phyloP scores from a whole-genome alignment of 2,113 vertebrate genomes.

The Oncorhynchus tshawytscha region DNA sequence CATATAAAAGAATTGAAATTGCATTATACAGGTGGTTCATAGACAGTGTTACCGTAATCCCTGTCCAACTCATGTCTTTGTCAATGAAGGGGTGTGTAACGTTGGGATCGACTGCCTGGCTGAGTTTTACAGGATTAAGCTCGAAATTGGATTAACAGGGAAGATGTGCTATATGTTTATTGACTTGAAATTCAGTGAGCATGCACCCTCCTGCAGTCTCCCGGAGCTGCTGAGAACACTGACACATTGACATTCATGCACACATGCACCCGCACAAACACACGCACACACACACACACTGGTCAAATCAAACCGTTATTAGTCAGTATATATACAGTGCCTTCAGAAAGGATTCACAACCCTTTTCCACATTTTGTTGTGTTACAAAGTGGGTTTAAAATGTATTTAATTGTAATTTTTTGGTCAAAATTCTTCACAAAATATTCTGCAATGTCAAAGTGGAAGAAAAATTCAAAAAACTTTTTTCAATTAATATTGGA shows the following conservation, averaged over 20 bases:
- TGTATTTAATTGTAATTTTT: no score
- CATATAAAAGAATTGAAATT: no score
- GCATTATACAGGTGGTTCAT: no score
- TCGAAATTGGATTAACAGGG: constrained; percentile 32
- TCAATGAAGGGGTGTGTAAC: neutral
- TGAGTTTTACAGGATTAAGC: constrained; percentile 19
- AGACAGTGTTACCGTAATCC: no score
- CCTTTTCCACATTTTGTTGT: no score
- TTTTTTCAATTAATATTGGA: no score
- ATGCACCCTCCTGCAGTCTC: neutral
- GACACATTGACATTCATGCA: neutral
- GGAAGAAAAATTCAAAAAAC: no score
- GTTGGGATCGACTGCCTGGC: neutral
- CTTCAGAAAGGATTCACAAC: no score
- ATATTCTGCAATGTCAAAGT: no score
- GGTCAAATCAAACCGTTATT: neutral
- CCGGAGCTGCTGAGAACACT: neutral
- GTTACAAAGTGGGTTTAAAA: no score
- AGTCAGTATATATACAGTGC: no score
- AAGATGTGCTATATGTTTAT: neutral
- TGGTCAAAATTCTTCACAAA: no score
- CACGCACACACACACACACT: neutral
- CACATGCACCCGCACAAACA: neutral
- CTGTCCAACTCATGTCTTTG: neutral
- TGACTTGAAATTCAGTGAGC: neutral